Evolutionary conservation across 2,888 invertebrate genomes (phyloP).

Genomic region (Tanytarsus gracilentus): DNA sequence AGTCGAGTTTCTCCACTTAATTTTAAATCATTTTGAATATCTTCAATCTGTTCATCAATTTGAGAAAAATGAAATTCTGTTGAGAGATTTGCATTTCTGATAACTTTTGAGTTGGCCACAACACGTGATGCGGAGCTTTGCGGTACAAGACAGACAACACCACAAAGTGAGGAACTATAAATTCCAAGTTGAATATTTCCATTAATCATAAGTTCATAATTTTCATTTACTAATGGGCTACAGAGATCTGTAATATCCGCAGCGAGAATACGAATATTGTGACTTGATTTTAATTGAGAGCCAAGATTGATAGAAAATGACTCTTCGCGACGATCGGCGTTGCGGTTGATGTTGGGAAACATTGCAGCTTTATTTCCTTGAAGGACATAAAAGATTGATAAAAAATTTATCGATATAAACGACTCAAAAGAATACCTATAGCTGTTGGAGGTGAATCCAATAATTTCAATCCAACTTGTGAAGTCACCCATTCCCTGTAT

Average conservation of each 20-base stretch:
- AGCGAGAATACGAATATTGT: slow-evolving; percentile 87
- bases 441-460: slow-evolving; percentile 36
- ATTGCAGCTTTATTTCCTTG: slow-evolving; percentile 21
- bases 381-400: slow-evolving; percentile 31
- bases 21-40: slow-evolving; percentile 51
- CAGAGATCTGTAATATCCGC: slow-evolving; percentile 77
- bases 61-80: slow-evolving; percentile 89
- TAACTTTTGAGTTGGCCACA: slow-evolving; percentile 39
- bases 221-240: slow-evolving; percentile 46
- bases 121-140: slow-evolving; percentile 37
- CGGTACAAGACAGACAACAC: slow-evolving; percentile 66
- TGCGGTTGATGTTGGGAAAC: slow-evolving; percentile 35
- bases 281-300: slow-evolving; percentile 96
- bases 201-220: slow-evolving; percentile 40
- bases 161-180: slow-evolving; percentile 85
- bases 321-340: slow-evolving; percentile 61
- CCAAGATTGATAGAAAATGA: slow-evolving; percentile 97
- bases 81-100: slow-evolving; percentile 47
- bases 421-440: slow-evolving; percentile 37
- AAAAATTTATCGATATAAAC: slow-evolving; percentile 26
- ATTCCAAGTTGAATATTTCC: slow-evolving; percentile 89
- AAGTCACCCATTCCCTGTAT: slow-evolving; percentile 78
- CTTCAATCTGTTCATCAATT: slow-evolving; percentile 75
- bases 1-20: slow-evolving; percentile 45
- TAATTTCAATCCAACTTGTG: slow-evolving; percentile 41